phyloP scores from a whole-genome alignment of 1,140 invertebrate species.

The Brachionus paranguensis region DNA sequence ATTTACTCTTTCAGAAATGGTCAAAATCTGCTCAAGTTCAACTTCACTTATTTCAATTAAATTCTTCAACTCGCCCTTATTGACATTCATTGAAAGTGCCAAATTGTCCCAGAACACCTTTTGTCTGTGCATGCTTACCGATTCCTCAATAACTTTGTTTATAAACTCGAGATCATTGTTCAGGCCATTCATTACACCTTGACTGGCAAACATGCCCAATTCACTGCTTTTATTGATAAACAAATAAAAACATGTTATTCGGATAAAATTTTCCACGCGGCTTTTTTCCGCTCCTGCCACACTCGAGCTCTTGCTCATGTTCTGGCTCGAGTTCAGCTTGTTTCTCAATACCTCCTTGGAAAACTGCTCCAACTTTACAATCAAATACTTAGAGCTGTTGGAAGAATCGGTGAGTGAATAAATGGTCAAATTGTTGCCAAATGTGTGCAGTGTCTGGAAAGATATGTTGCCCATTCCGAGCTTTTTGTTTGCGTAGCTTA shows the following conservation, averaged over 20 bases:
- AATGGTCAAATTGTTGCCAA: conserved; percentile 17
- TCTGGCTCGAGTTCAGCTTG: not conserved
- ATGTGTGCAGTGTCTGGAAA: not conserved
- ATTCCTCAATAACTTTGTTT: conserved; percentile 21
- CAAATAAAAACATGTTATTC: conserved; percentile 36
- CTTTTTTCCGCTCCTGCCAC: not conserved
- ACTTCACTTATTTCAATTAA: not conserved
- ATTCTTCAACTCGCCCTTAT: not conserved
- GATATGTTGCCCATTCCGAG: not conserved
- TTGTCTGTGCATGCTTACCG: conserved; percentile 10
- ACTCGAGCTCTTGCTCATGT: not conserved
- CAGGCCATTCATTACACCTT: not conserved
- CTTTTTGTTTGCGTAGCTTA: not conserved
- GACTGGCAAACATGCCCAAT: not conserved
- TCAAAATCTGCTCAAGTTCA: not conserved
- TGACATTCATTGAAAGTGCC: not conserved
- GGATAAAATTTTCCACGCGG: not conserved
- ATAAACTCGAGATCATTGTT: not conserved
- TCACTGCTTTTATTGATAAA: not conserved
- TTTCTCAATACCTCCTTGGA: not conserved
- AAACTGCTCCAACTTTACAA: conserved; percentile 19
- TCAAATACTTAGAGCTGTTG: conserved; percentile 8
- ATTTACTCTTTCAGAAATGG: not conserved
- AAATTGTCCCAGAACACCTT: conserved; percentile 34
- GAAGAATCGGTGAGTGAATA: not conserved